These are phyloP conservation scores for Coracopsis vasa DNA, from an alignment of 2,113 vertebrate species.

Conservation along the genomic window DNA sequence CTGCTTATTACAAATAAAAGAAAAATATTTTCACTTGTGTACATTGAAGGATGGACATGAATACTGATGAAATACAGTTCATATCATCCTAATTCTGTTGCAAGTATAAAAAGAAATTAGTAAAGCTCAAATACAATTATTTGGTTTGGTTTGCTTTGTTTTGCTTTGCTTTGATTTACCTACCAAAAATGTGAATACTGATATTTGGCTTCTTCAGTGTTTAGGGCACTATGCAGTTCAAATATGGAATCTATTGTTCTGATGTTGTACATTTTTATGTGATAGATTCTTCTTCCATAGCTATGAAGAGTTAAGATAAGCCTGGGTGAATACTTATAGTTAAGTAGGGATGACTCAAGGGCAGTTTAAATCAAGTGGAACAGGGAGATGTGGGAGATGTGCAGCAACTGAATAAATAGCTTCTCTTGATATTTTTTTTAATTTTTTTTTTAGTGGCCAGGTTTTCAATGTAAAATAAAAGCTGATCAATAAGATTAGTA, in stretches of 20 bases:
- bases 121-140: neutral
- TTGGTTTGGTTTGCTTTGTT: accelerated
- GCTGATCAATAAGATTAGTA: neutral
- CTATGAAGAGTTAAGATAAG: neutral
- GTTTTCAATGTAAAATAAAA: neutral
- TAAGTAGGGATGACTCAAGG: neutral
- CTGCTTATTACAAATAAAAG: neutral
- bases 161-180: neutral
- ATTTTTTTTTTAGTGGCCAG: neutral
- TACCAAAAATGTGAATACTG: neutral
- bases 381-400: neutral
- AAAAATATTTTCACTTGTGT: neutral
- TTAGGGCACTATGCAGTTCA: accelerated
- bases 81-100: neutral
- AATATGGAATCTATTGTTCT: neutral
- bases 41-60: neutral
- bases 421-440: neutral
- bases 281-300: neutral
- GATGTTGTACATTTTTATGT: neutral
- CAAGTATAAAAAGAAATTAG: neutral
- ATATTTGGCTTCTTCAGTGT: neutral
- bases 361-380: neutral
- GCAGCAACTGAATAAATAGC: neutral
- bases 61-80: neutral
- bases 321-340: neutral